Base-by-base conservation (phyloP, 2,888 invertebrate genomes). In the Tetrapedia diversipes region DNA sequence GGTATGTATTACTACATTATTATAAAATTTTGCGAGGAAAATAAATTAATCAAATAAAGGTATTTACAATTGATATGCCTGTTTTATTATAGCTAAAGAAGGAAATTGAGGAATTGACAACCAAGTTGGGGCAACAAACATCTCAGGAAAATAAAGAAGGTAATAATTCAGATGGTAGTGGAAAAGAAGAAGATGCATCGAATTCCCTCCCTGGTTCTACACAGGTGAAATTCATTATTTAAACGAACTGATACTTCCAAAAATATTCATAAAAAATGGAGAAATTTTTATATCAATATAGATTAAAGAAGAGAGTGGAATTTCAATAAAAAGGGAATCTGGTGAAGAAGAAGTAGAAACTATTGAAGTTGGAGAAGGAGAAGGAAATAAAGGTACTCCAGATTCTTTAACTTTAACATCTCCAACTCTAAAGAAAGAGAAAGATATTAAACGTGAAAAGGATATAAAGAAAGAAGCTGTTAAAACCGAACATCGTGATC, bases 41-140 rank as follows among this genome's bases (percentile, higher is more conserved):
- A 11, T 39, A 4, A 2, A 11, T 41, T 14, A 69, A 68, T 14
- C 19, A 1, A 2, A 24, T 22, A 32, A 22, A 45, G 16, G 11
- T 34, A 24, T 60, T 41, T 54, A 39, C 14, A 45, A 2, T 41
- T 32, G n/a, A 41, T 29, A 43, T 43, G 8, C 1, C 4, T 56
- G 24, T 2, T 73, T 60, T 69, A 32, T 78, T 88, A 24, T 75
- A 93, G 92, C 84, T 95, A 74, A 94, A 94, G 59, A 95, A 95
- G 88, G 95, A 95, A 89, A 90, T 95, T 7, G 95, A 95, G 81
- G 95, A 95, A 47, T 83, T 95, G 3, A 93, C 93, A 16, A 90
- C 93, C 0, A 95, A 94, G 87, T 84, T 95, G 39, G 94, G 92
- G 0, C 93, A 94, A 69, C 92, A 94, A 80, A 93, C 93, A 49